Conservation (phyloP, 2,888 invertebrate species). For the Lobophora halterata region DNA sequence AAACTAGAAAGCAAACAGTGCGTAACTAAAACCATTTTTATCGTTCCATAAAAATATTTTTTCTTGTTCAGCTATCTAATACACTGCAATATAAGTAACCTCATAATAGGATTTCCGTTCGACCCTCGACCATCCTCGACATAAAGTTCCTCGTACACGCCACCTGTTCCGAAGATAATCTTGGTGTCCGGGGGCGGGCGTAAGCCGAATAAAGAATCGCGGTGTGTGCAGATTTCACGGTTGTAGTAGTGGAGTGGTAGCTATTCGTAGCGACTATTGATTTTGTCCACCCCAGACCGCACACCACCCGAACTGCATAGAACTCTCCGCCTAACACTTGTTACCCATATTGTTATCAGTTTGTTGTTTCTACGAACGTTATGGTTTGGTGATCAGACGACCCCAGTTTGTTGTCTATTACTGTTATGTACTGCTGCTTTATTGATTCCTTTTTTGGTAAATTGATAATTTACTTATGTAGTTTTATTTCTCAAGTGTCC, state of each 20-base stretch:
- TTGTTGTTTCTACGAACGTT: no score
- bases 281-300: constrained; percentile 77
- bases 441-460: no score
- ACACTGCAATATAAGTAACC: constrained; percentile 31
- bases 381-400: no score
- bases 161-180: constrained; percentile 63
- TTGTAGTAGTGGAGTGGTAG: constrained; percentile 66
- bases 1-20: constrained; percentile 1
- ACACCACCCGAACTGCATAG: constrained; percentile 63
- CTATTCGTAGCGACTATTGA: constrained; percentile 75
- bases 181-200: constrained; percentile 51
- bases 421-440: no score
- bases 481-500: no score
- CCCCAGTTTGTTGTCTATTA: no score
- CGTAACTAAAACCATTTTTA: constrained; percentile 3
- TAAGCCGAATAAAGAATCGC: constrained; percentile 67
- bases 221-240: constrained; percentile 69
- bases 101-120: constrained; percentile 34
- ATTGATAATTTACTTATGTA: no score
- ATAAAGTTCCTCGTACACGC: constrained; percentile 46
- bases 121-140: constrained; percentile 33
- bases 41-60: constrained; percentile 12
- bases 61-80: constrained; percentile 22
- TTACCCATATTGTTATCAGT: constrained; percentile 63
- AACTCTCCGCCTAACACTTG: constrained; percentile 51